Conservation (phyloP, 1,140 invertebrate genomes). For the Apis dorsata region DNA sequence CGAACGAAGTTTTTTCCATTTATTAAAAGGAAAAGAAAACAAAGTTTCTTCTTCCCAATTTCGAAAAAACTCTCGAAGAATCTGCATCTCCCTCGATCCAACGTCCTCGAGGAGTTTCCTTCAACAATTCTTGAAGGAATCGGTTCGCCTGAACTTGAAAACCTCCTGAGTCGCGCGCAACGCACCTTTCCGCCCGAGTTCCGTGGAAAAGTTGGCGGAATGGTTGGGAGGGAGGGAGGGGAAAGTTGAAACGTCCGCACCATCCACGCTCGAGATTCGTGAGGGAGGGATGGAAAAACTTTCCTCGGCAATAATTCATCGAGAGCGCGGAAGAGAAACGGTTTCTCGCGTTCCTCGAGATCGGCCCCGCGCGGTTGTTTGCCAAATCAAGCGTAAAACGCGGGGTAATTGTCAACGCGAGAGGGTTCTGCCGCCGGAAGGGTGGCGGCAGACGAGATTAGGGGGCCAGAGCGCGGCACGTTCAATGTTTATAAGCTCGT, state of each 20-base stretch:
- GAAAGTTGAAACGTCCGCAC: not conserved
- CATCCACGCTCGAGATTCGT: constrained; percentile 7
- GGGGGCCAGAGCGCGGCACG: constrained; percentile 21
- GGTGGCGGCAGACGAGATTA: constrained; percentile 24
- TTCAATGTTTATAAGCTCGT: constrained; percentile 50
- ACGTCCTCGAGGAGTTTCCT: not conserved
- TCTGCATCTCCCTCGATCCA: not conserved
- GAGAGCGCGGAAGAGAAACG: constrained; percentile 15
- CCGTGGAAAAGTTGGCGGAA: constrained; percentile 44
- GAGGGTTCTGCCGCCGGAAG: constrained; percentile 27
- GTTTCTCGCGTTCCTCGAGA: constrained; percentile 42
- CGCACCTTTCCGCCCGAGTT: constrained; percentile 53
- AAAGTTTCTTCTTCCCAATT: too few relatives aligned
- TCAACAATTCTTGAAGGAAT: not conserved
- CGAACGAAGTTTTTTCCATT: too few relatives aligned
- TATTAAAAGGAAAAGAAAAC: too few relatives aligned
- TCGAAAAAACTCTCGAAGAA: not conserved
- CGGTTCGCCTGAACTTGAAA: constrained; percentile 16
- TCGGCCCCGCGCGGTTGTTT: constrained; percentile 59
- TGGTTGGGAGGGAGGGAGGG: constrained; percentile 6
- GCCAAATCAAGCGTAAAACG: constrained; percentile 72
- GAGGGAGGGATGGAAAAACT: constrained; percentile 56
- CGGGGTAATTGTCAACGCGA: constrained; percentile 66
- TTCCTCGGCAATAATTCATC: constrained; percentile 70
- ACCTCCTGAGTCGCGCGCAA: constrained; percentile 34